phyloP scores from a whole-genome alignment of 2,888 invertebrate species.

The Thymelicus lineola region DNA sequence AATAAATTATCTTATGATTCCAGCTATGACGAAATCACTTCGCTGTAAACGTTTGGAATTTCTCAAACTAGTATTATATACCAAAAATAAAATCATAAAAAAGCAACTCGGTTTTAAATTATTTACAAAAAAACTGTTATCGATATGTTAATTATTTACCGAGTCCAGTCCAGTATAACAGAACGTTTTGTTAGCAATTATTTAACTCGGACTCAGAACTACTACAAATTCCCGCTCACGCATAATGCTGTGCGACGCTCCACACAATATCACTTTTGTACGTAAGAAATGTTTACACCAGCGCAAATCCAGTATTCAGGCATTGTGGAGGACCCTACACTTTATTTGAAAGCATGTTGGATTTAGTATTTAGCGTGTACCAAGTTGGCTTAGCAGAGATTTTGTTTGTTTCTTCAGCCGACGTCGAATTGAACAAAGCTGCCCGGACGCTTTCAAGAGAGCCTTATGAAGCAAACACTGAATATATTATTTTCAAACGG shows the following conservation, averaged over 20 bases:
- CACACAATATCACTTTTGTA: conserved; percentile 29
- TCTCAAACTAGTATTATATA: too few species aligned
- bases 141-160: too few species aligned
- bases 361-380: conserved; percentile 48
- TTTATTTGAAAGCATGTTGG: conserved; percentile 63
- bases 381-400: conserved; percentile 42
- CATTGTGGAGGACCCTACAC: conserved; percentile 51
- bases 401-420: conserved; percentile 44
- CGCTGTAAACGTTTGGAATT: too few species aligned
- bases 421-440: conserved; percentile 39
- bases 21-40: too few species aligned
- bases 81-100: too few species aligned
- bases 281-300: conserved; percentile 52
- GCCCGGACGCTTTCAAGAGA: conserved; percentile 26
- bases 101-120: too few species aligned
- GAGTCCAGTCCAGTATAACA: too few species aligned
- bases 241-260: conserved; percentile 16
- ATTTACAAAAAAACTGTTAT: too few species aligned
- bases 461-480: conserved; percentile 18
- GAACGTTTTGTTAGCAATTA: too few species aligned
- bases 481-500: conserved; percentile 23
- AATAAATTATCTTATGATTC: too few species aligned
- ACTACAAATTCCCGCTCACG: background rate
- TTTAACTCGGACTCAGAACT: too few species aligned
- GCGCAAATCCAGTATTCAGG: conserved; percentile 54